These are phyloP conservation scores for Andrena minutula DNA, from an alignment of 2,888 invertebrate species.

Conservation along the genomic window DNA sequence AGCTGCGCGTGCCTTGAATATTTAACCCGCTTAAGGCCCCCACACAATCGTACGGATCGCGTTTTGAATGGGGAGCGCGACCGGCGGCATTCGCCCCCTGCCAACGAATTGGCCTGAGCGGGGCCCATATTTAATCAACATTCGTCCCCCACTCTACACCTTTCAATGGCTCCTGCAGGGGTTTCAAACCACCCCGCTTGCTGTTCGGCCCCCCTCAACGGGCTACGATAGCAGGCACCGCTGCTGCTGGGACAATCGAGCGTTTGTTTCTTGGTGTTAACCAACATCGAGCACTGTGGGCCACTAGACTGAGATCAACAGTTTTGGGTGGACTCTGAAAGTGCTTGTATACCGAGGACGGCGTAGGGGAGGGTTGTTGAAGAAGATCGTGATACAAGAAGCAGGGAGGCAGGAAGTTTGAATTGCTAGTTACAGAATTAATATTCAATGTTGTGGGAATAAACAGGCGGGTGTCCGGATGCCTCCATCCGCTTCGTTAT, in stretches of 20 bases:
- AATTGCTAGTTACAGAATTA: slow-evolving; percentile 26
- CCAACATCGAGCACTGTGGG: not conserved
- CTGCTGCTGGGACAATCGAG: not conserved
- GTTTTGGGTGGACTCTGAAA: not conserved
- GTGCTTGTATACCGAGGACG: not conserved
- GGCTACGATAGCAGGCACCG: slow-evolving; percentile 17
- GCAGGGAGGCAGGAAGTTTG: not conserved
- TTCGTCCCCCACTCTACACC: slow-evolving; percentile 30
- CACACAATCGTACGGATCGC: slow-evolving; percentile 71
- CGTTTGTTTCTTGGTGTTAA: slow-evolving; percentile 17
- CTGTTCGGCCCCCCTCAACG: not conserved
- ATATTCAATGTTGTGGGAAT: slow-evolving; percentile 20
- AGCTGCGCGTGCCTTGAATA: slow-evolving; percentile 79
- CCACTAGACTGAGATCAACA: not conserved
- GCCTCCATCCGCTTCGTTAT: slow-evolving; percentile 34
- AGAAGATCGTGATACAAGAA: slow-evolving; percentile 1
- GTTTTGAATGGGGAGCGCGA: slow-evolving; percentile 56
- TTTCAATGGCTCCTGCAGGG: slow-evolving; percentile 8
- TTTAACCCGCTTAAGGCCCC: slow-evolving; percentile 76
- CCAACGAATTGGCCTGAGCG: slow-evolving; percentile 63
- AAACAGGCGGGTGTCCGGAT: slow-evolving; percentile 2
- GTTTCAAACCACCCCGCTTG: slow-evolving; percentile 9
- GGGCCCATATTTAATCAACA: slow-evolving; percentile 79
- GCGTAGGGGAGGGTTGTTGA: not conserved
- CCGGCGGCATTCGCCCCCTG: slow-evolving; percentile 44